Base-by-base conservation (phyloP, 2,113 vertebrate genomes). In the Anguilla rostrata region DNA sequence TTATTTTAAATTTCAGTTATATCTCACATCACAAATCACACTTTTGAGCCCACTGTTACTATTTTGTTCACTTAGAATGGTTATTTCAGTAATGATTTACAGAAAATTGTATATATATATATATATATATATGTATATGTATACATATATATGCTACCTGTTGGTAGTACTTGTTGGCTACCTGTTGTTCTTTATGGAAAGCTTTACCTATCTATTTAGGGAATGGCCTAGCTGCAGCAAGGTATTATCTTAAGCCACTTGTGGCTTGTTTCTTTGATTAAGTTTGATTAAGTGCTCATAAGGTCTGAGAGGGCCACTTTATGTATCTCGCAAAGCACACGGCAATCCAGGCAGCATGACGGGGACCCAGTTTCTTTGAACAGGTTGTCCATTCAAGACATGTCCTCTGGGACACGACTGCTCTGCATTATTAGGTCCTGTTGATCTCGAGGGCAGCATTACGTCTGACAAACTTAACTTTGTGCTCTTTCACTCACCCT, bases 171-270 rank as follows among this genome's bases (percentile, higher is more conserved):
- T 89, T 82, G 83, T 86, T 84, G 86, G 88, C 84, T 71, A 88
- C 75, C 79, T 83, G 85, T 83, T 93, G 92, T 90, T 91, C 91
- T 93, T 94, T 92, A 90, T 88, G 66, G 83, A 86, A 92, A 87
- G 87, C 85, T 16, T 92, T 86, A 90, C 90, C 91, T 86, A 86
- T 93, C 91, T 92, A 92, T 89, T 90, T 84, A 87, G 87, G 71
- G 81, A 84, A 83, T 82, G 86, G 89, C 83, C 16, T 81, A 90
- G 87, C 86, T 83, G 86, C 90, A 90, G 90, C 91, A 60, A 92
- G 80, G 66, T 88, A 88, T 95, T 95, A 95, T 94, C 94, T 93
- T 95, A 94, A 96, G 95, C 95, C 93, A 89, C 87, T 91, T 89
- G 85, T 86, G 90, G 87, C 91, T 92, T 93, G 88, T 89, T 89